Evolutionary conservation across 2,888 invertebrate species (phyloP).

Genomic region (Acanthosoma haemorrhoidale): DNA sequence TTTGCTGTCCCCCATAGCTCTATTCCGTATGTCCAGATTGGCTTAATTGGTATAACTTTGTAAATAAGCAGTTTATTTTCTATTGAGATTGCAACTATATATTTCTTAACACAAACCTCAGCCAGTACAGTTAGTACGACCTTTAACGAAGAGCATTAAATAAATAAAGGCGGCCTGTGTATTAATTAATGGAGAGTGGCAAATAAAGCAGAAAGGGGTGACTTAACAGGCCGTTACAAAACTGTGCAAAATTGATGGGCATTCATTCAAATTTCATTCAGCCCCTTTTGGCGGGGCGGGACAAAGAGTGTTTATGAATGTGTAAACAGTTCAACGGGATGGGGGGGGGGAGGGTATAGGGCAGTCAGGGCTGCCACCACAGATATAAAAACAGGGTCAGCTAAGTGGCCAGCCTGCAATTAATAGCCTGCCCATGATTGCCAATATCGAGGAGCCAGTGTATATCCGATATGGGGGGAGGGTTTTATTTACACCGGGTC

Average conservation of each 20-base stretch:
- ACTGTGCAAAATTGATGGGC: constrained; percentile 20
- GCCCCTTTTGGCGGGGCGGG: constrained; percentile 10
- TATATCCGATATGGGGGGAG: neutral
- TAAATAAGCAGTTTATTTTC: too few species aligned
- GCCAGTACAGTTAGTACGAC: neutral
- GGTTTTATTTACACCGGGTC: neutral
- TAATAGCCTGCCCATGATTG: constrained; percentile 6
- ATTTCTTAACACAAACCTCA: too few species aligned
- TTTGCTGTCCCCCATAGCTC: too few species aligned
- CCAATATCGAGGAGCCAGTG: constrained; percentile 4
- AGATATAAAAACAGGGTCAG: constrained; percentile 12
- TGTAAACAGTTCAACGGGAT: neutral
- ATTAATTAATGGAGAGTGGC: constrained; percentile 14
- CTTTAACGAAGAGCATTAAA: neutral
- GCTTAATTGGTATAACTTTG: too few species aligned
- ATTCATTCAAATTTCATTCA: constrained; percentile 8
- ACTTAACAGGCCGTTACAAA: constrained; percentile 23
- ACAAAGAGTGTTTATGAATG: constrained; percentile 14
- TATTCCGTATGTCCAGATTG: too few species aligned
- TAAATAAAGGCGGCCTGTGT: neutral
- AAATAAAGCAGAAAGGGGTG: constrained; percentile 13
- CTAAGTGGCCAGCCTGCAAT: constrained; percentile 8
- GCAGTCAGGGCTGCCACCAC: neutral
- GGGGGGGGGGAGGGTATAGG: neutral
- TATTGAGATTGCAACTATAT: too few species aligned